Percentiles rank a stretch among this genome's conserved stretches.
phyloP scores from a whole-genome alignment of 2,113 vertebrate species.

The Aix galericulata region DNA sequence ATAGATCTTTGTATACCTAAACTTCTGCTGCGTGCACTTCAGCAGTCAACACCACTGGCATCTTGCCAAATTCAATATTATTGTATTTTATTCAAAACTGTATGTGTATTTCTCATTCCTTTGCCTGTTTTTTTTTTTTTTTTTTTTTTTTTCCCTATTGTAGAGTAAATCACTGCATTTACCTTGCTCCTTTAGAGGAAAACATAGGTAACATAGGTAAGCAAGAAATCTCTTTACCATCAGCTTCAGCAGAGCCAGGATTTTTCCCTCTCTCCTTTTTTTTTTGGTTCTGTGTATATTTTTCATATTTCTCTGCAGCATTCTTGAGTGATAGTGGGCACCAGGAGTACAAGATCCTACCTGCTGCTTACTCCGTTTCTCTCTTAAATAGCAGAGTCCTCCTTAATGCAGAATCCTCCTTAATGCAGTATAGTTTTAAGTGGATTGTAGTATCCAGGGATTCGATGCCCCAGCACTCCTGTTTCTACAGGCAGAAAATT shows the following conservation, averaged over 20 bases:
- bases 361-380: neutral
- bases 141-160: neutral
- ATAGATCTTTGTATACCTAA: neutral
- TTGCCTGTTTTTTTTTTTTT: neutral
- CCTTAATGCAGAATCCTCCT: neutral
- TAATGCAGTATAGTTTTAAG: neutral
- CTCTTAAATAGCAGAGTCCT: neutral
- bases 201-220: neutral
- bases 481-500: constrained; percentile 54
- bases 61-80: neutral
- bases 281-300: neutral
- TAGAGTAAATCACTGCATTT: neutral
- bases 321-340: neutral
- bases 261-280: neutral
- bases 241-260: neutral
- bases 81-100: neutral
- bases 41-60: neutral
- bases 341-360: neutral
- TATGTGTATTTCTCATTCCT: neutral
- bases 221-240: neutral
- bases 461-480: neutral
- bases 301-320: neutral
- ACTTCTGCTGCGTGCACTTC: neutral
- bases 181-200: neutral
- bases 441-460: neutral